Conservation (phyloP, 1,140 invertebrate genomes). For the Asobara japonica region DNA sequence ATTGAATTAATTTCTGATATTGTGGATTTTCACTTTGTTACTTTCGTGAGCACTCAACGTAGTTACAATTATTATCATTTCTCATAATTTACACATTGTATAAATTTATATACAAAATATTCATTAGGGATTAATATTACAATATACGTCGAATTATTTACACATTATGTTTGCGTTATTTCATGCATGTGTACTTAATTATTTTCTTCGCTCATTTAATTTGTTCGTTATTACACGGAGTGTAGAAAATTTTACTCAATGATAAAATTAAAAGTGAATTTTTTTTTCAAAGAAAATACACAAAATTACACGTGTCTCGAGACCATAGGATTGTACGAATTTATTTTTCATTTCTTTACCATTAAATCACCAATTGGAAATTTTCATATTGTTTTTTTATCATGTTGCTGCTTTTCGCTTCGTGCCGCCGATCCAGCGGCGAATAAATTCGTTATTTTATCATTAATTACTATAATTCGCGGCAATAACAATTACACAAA, state of each 20-base stretch:
- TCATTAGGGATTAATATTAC: constrained; percentile 21
- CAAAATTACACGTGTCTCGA: neutral
- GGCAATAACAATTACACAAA: neutral
- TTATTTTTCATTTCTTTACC: neutral
- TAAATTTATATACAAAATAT: constrained; percentile 27
- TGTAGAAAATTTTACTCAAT: neutral
- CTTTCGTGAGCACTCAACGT: neutral
- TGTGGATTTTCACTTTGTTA: neutral
- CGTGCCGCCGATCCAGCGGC: neutral
- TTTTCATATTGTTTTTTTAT: too few species aligned
- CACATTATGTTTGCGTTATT: neutral
- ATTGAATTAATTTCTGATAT: neutral
- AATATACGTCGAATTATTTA: constrained; percentile 23
- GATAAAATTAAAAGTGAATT: neutral
- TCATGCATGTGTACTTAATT: neutral
- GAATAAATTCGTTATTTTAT: neutral
- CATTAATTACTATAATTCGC: neutral
- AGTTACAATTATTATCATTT: neutral
- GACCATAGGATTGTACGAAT: neutral
- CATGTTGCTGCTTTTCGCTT: neutral
- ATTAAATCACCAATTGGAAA: neutral
- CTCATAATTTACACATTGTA: constrained; percentile 21
- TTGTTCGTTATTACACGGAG: neutral
- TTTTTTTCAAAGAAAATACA: neutral
- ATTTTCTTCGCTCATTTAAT: neutral